Percentiles rank a stretch among this genome's conserved stretches.
Conservation (phyloP, 2,797 vertebrate species). For the Graptemys geographica region DNA sequence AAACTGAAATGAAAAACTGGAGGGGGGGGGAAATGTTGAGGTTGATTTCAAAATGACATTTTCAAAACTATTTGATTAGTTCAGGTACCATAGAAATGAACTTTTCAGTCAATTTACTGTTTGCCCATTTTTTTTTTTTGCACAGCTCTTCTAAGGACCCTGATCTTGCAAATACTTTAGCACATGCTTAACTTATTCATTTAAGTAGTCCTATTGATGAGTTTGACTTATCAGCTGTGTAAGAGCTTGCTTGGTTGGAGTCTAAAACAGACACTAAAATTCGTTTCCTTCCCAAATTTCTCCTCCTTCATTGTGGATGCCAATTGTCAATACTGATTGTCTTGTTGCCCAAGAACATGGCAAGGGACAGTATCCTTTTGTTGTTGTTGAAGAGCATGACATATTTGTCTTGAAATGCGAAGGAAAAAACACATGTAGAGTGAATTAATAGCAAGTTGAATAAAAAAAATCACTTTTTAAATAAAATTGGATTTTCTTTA, state of each 20-base stretch:
- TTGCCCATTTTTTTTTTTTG: neutral
- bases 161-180: neutral
- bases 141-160: neutral
- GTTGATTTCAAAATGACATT: neutral
- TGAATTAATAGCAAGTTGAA: neutral
- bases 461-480: neutral
- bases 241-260: neutral
- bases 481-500: neutral
- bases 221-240: neutral
- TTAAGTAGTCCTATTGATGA: neutral
- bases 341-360: neutral
- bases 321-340: neutral
- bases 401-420: neutral
- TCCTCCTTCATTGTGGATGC: neutral
- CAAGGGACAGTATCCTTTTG: neutral
- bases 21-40: no score
- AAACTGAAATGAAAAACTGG: neutral
- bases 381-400: neutral
- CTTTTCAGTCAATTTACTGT: neutral
- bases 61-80: neutral
- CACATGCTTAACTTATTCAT: neutral
- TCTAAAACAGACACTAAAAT: neutral
- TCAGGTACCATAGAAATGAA: neutral
- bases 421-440: neutral
- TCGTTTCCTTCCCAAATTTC: neutral